phyloP scores from a whole-genome alignment of 2,113 vertebrate species.

The Lagopus leucura region DNA sequence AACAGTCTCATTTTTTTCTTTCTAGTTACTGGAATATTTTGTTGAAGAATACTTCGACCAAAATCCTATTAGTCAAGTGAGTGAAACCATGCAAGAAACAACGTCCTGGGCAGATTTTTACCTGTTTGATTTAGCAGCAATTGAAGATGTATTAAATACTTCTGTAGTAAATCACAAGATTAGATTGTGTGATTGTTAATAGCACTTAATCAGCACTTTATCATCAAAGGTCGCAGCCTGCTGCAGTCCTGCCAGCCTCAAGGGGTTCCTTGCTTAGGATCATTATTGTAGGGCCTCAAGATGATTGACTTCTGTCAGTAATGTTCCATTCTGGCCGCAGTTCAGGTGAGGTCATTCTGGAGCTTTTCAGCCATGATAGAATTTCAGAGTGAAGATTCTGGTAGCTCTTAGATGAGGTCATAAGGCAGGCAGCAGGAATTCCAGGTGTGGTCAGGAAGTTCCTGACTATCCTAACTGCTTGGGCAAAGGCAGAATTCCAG shows the following conservation, averaged over 20 bases:
- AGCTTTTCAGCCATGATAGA: not conserved
- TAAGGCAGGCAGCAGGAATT: not conserved
- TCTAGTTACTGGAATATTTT: conserved; percentile 92
- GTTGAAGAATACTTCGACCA: conserved; percentile 98
- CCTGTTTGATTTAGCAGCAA: not conserved
- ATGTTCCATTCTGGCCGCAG: not conserved
- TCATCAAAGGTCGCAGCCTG: no score
- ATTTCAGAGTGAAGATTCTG: not conserved
- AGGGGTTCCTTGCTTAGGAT: not conserved
- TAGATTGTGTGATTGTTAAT: not conserved
- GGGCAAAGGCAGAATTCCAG: no score
- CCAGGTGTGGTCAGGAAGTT: not conserved
- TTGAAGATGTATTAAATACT: not conserved
- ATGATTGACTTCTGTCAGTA: not conserved
- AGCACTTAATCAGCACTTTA: not conserved
- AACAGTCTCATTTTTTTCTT: conserved; percentile 21
- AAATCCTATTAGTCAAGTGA: conserved; percentile 98
- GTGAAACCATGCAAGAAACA: conserved; percentile 28
- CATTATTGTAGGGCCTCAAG: not conserved
- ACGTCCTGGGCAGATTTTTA: not conserved
- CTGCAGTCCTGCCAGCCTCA: not conserved
- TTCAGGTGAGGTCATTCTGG: not conserved
- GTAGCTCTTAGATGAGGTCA: not conserved
- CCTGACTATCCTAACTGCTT: not conserved
- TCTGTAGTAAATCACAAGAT: not conserved